Evolutionary conservation across 2,888 invertebrate genomes (phyloP), one percentile per base, ranked within the genome.

Genomic region (Melanchra persicariae): DNA sequence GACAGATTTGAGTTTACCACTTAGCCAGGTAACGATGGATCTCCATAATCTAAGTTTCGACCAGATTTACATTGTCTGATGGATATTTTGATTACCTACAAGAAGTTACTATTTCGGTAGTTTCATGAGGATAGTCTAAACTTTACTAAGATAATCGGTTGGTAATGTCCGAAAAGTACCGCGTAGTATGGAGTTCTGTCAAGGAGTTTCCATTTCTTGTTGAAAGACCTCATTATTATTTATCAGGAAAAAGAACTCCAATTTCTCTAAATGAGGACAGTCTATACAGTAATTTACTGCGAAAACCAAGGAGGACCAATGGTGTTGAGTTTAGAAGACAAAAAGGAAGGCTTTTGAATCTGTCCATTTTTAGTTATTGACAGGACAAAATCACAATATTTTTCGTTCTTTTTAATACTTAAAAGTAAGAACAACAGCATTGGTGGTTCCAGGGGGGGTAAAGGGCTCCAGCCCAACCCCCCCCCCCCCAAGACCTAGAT

Each of bases 1-100:
- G 81, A 72, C 78, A 81, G 81, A 77, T 81, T 77, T 77, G 49
- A 71, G 63, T 68, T 74, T 57, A 58, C 51, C 45, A 45, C 26
- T 52, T 55, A 43, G 51, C 49, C 45, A 80, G 68, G 72, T 66
- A 67, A 49, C 43, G 45, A 64, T 47, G 65, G 54, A 59, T 68
- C 57, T 22, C 7, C 45, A 67, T 70, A 72, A 78, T 81, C 64
- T 72, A 78, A 81, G 78, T 81, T 80, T 61, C 45, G 40, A 43
- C 37, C 47, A 22, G 43, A 69, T 79, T 79, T 76, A 59, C 80
- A 80, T 76, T 63, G 47, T 24, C 34, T 71, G 65, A 76, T 75
- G 70, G 40, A 64, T 68, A 75, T 61, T 75, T 61, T 69, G 58
- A 65, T 70, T 47, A n/a, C n/a, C n/a, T n/a, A 68, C 51, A 30